Conservation (phyloP, 37 sponge, comb jelly and placozoan species). For the Ianthella basta region DNA sequence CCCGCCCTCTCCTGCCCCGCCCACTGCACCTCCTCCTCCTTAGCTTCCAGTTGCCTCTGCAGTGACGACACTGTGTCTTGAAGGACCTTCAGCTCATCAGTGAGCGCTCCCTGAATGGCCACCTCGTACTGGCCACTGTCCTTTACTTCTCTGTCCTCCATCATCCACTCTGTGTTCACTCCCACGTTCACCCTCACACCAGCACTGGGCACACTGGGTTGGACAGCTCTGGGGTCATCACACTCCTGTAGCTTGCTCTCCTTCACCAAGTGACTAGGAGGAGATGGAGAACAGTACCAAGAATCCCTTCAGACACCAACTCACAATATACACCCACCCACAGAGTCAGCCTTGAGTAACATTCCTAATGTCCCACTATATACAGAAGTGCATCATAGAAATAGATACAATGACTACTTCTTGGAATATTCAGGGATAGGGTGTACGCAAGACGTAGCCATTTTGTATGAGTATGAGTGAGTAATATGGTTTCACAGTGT, state of each 20-base stretch:
- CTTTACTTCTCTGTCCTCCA: neutral
- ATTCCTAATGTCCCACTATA: too few species aligned
- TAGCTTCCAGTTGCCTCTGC: constrained; percentile 21
- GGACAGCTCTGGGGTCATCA: neutral
- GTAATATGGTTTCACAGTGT: too few species aligned
- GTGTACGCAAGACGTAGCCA: too few species aligned
- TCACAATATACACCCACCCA: too few species aligned
- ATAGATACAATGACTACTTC: too few species aligned
- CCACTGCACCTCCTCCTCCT: constrained; percentile 30
- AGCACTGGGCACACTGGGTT: neutral
- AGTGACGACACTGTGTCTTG: neutral
- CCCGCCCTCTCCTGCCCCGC: constrained; percentile 24
- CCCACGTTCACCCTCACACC: constrained; percentile 17
- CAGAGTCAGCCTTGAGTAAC: too few species aligned
- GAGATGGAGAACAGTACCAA: constrained; percentile 10
- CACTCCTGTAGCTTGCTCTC: neutral
- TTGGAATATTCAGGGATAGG: too few species aligned
- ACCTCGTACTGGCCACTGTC: constrained; percentile 33
- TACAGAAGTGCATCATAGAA: too few species aligned
- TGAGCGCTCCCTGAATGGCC: constrained; percentile 65
- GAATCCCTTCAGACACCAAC: too few species aligned
- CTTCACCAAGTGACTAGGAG: neutral
- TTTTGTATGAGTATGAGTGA: too few species aligned
- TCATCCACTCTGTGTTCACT: constrained; percentile 41
- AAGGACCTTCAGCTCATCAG: constrained; percentile 60